Evolutionary conservation across 1,140 invertebrate genomes (phyloP).

Genomic region (Drosophila arizonae): DNA sequence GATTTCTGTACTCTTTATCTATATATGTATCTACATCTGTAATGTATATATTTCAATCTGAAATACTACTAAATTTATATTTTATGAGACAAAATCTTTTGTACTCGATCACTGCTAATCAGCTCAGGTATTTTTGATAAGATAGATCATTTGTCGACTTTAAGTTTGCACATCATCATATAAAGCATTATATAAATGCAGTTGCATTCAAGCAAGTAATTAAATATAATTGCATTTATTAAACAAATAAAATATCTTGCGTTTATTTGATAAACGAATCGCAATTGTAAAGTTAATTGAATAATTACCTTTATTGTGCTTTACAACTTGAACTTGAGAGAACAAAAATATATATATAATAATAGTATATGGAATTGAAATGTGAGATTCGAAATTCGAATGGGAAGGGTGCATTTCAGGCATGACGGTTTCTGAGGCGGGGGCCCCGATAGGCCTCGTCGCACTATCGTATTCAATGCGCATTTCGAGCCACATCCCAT

Average conservation of each 20-base stretch:
- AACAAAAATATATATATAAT: background rate
- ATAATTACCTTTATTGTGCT: slow-evolving; percentile 41
- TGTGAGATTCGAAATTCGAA: slow-evolving; percentile 4
- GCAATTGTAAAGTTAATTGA: slow-evolving; percentile 42
- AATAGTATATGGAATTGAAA: background rate
- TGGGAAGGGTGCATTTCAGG: slow-evolving; percentile 1
- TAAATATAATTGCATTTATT: slow-evolving; percentile 53
- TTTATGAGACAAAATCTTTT: no score
- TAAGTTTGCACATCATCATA: no score
- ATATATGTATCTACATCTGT: no score
- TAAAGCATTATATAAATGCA: background rate
- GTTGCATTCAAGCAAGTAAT: slow-evolving; percentile 15
- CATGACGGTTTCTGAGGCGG: slow-evolving; percentile 13
- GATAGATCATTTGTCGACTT: no score
- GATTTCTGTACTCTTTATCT: no score
- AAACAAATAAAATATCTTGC: slow-evolving; percentile 38
- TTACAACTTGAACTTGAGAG: slow-evolving; percentile 7
- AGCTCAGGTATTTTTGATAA: background rate
- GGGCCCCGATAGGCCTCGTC: slow-evolving; percentile 1
- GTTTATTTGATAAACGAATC: slow-evolving; percentile 52
- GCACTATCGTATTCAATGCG: slow-evolving; percentile 17
- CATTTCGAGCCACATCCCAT: slow-evolving; percentile 18
- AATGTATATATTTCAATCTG: no score
- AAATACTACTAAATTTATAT: no score
- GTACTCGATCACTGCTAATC: no score